Base-by-base conservation (phyloP, 2,797 vertebrate genomes). In the Malacoraja senta region DNA sequence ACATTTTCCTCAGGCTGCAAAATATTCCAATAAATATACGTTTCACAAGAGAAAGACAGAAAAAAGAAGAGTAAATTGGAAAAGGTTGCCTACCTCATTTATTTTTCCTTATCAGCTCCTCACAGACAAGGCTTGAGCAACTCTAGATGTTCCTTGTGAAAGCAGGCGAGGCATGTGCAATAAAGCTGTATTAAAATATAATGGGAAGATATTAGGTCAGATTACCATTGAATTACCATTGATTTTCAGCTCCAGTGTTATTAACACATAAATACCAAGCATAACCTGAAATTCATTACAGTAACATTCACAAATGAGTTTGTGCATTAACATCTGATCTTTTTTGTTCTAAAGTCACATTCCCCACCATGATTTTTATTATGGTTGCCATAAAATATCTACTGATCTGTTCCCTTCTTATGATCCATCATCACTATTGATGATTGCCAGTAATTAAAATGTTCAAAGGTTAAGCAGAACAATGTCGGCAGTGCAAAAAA, bases 101-200 rank as follows among this genome's bases (percentile, higher is more conserved):
- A 74, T 32, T 74, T 92, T 76, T 92, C 90, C 71, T 74, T 92
- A 74, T 92, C 90, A 92, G 44, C 53, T 58, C 35, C 38, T 76
- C 76, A 2, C 90, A 92, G 71, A 44, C 38, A 29, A 29, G 10
- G 35, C 38, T 91, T 72, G 71, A 76, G 44, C 44, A 76, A 92
- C 35, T 26, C 71, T 29, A 17, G 8, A 9, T 35, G 6, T 71
- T 92, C 38, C 58, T 92, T 58, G 71, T 29, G 38, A 91, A 74
- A 74, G 15, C 71, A 74, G 90, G 90, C 24, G 74, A 74, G 90
- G 38, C 44, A 74, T 74, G 8, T 74, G 68, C 68, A 13, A 38
- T 53, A 17, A 29, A 29, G 61, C 90, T 92, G 71, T 92, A n/a
- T 76, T 74, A 76, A 92, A 76, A 92, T 76, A 17, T 17, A 92